phyloP scores from a whole-genome alignment of 2,888 invertebrate species.

The Steromphala cineraria region DNA sequence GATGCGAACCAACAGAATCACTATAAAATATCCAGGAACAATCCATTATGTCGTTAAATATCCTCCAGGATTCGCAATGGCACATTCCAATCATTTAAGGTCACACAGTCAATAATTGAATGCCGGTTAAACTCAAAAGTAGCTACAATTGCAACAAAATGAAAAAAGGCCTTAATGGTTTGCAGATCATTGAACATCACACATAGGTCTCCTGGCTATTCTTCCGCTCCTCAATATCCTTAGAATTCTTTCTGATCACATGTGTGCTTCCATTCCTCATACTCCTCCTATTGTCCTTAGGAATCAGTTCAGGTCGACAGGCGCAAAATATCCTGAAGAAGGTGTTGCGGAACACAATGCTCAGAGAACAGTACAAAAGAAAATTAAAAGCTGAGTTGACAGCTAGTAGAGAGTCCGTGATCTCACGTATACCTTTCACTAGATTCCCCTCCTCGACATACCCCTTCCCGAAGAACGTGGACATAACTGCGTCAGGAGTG shows the following conservation, averaged over 20 bases:
- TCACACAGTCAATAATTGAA: too few relatives aligned
- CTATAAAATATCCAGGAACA: too few relatives aligned
- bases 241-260: background rate
- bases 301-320: conserved; percentile 11
- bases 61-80: too few relatives aligned
- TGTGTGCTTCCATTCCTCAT: conserved; percentile 6
- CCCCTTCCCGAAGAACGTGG: conserved; percentile 72
- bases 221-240: background rate
- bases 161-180: conserved; percentile 7
- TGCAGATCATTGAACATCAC: background rate
- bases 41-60: too few relatives aligned
- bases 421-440: conserved; percentile 71
- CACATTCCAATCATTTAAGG: too few relatives aligned
- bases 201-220: background rate
- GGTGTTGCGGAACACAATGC: conserved; percentile 68
- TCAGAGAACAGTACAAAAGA: conserved; percentile 71
- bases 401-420: conserved; percentile 72
- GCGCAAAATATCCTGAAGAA: conserved; percentile 65
- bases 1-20: too few relatives aligned
- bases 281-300: background rate
- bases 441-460: conserved; percentile 70
- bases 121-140: background rate
- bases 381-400: conserved; percentile 74
- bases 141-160: conserved; percentile 1
- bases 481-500: conserved; percentile 74